These are phyloP conservation scores for Coenonympha glycerion DNA, from an alignment of 2,888 invertebrate species.

Conservation along the genomic window DNA sequence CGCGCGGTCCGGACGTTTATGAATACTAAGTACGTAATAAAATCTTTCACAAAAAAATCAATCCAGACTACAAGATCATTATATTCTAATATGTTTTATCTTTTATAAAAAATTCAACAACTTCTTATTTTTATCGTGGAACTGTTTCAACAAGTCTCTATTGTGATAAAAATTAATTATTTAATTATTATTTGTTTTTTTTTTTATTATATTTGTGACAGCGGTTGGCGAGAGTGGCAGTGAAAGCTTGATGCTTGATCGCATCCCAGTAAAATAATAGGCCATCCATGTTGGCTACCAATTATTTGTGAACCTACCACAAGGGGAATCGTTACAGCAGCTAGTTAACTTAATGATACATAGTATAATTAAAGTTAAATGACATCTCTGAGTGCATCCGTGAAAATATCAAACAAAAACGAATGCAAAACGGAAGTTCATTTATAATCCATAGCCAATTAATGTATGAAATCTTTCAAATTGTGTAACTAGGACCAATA, in stretches of 20 bases:
- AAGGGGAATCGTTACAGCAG: slow-evolving; percentile 42
- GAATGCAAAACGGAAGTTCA: too few relatives aligned
- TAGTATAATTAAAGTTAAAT: too few relatives aligned
- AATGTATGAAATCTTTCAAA: too few relatives aligned
- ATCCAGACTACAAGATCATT: slow-evolving; percentile 76
- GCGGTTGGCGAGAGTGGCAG: slow-evolving; percentile 74
- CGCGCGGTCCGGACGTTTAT: slow-evolving; percentile 42
- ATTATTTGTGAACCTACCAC: slow-evolving; percentile 55
- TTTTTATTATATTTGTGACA: slow-evolving; percentile 47
- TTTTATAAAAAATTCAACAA: slow-evolving; percentile 75
- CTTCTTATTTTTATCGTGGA: slow-evolving; percentile 70
- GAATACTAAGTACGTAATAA: slow-evolving; percentile 50
- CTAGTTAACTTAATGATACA: too few relatives aligned
- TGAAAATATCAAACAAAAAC: too few relatives aligned
- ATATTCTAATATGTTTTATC: slow-evolving; percentile 70
- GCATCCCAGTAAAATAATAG: slow-evolving; percentile 53
- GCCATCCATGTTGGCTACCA: slow-evolving; percentile 73
- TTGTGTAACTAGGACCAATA: neutral
- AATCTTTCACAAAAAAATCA: slow-evolving; percentile 72
- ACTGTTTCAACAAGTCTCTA: slow-evolving; percentile 72
- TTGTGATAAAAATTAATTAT: slow-evolving; percentile 62
- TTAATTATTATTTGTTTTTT: slow-evolving; percentile 10
- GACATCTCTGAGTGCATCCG: too few relatives aligned
- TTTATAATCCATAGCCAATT: too few relatives aligned
- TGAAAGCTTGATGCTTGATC: slow-evolving; percentile 45